These are phyloP conservation scores for Callitettix versicolor DNA, from an alignment of 1,140 invertebrate genomes.

Conservation along the genomic window DNA sequence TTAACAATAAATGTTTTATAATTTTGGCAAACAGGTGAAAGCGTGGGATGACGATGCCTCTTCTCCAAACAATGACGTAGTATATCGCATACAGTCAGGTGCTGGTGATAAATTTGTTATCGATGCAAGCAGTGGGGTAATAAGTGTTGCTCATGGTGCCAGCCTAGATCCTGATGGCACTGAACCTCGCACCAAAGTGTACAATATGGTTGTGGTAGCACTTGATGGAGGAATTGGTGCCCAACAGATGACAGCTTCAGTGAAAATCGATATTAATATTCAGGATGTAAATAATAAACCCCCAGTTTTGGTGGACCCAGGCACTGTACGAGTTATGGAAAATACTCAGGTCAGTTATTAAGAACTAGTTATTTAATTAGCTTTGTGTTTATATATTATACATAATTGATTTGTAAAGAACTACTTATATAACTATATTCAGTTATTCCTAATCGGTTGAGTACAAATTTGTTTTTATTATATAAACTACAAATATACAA, in stretches of 20 bases:
- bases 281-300: conserved; percentile 86
- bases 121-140: conserved; percentile 64
- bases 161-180: conserved; percentile 82
- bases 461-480: too few relatives aligned
- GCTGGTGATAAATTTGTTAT: conserved; percentile 88
- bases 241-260: conserved; percentile 55
- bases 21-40: too few relatives aligned
- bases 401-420: too few relatives aligned
- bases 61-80: conserved; percentile 71
- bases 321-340: conserved; percentile 55
- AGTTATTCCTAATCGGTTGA: too few relatives aligned
- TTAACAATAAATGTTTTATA: too few relatives aligned
- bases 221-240: conserved; percentile 79
- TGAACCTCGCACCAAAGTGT: conserved; percentile 55
- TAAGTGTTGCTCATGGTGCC: conserved; percentile 76
- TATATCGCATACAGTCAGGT: conserved; percentile 78
- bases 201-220: conserved; percentile 49
- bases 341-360: conserved; percentile 59
- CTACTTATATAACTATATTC: too few relatives aligned
- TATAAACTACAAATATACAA: too few relatives aligned
- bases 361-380: too few relatives aligned
- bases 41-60: conserved; percentile 78
- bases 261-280: conserved; percentile 72
- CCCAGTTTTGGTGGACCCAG: conserved; percentile 59
- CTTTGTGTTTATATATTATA: too few relatives aligned